These are phyloP conservation scores for Orcinus orca DNA, from an alignment of 2,113 vertebrate species.

Conservation along the genomic window DNA sequence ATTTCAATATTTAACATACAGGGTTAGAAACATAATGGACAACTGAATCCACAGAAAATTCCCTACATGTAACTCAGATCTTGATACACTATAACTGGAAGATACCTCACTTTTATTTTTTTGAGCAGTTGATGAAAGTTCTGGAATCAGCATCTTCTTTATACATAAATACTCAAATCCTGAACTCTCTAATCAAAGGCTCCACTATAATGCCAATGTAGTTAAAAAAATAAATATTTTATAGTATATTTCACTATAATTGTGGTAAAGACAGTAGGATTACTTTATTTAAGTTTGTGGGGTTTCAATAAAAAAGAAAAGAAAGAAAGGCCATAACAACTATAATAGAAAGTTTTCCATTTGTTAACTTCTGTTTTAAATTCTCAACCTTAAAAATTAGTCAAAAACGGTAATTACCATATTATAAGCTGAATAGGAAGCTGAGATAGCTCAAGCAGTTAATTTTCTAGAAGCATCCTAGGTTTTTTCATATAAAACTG, in stretches of 20 bases:
- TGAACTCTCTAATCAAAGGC: slow-evolving; percentile 63
- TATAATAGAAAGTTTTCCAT: slow-evolving; percentile 48
- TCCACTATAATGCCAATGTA: slow-evolving; percentile 42
- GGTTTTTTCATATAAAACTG: slow-evolving; percentile 18
- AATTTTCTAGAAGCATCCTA: slow-evolving; percentile 40
- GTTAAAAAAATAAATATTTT: slow-evolving; percentile 60
- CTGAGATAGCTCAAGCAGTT: slow-evolving; percentile 70
- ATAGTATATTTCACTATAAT: slow-evolving; percentile 42
- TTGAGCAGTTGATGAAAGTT: slow-evolving; percentile 53
- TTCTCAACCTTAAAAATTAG: slow-evolving; percentile 73
- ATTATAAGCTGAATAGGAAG: slow-evolving; percentile 82
- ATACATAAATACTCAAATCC: slow-evolving; percentile 57
- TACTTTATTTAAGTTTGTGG: not conserved
- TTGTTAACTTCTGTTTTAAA: slow-evolving; percentile 50
- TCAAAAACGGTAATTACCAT: slow-evolving; percentile 40
- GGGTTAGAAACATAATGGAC: slow-evolving; percentile 13
- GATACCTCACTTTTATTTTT: slow-evolving; percentile 60
- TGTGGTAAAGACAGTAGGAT: slow-evolving; percentile 36
- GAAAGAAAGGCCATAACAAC: slow-evolving; percentile 45
- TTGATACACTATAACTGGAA: slow-evolving; percentile 43
- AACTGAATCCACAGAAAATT: slow-evolving; percentile 46
- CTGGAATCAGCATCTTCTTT: slow-evolving; percentile 57
- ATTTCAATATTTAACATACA: not conserved
- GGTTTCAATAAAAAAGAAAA: slow-evolving; percentile 19
- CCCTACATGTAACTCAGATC: slow-evolving; percentile 30